Evolutionary conservation across 1,140 invertebrate species (phyloP), one percentile per base, ranked within the genome.

Genomic region (Drosophila quadrilineata): DNA sequence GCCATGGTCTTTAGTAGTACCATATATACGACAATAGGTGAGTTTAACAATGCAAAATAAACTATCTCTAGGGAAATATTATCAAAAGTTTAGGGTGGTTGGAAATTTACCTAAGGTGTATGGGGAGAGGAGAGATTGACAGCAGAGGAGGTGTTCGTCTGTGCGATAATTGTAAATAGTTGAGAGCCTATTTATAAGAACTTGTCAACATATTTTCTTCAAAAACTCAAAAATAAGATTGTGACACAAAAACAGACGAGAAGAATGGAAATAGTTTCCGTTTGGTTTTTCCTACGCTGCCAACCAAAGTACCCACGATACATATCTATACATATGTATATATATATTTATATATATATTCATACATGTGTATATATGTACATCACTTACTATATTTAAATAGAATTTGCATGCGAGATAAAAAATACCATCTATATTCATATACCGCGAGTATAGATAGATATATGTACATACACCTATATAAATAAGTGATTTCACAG

Each of bases 21-120:
- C 4, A 94, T 98, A 71, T 97, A 96, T 79, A 98, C 97, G 0
- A 98, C 97, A 2, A 98, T 98, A 75, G 97, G 97, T 97, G 77
- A 92, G 92, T 90, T 56, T n/a, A 45, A 14, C 43, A 16, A 17
- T 3, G 4, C 33, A 35, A 33, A n/a, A n/a, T n/a, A n/a, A n/a
- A n/a, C n/a, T n/a, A n/a, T n/a, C n/a, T n/a, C n/a, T n/a, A n/a
- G n/a, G n/a, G n/a, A n/a, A n/a, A n/a, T n/a, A n/a, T n/a, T n/a
- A n/a, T n/a, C n/a, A n/a, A n/a, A n/a, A n/a, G n/a, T n/a, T n/a
- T n/a, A n/a, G n/a, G n/a, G n/a, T n/a, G n/a, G n/a, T n/a, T n/a
- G n/a, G n/a, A n/a, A n/a, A n/a, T n/a, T n/a, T n/a, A n/a, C n/a
- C n/a, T n/a, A n/a, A n/a, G n/a, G n/a, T 33, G 31, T 14, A 4